Base-by-base conservation (phyloP, 2,888 invertebrate species). In the Drosophila mercatorum region DNA sequence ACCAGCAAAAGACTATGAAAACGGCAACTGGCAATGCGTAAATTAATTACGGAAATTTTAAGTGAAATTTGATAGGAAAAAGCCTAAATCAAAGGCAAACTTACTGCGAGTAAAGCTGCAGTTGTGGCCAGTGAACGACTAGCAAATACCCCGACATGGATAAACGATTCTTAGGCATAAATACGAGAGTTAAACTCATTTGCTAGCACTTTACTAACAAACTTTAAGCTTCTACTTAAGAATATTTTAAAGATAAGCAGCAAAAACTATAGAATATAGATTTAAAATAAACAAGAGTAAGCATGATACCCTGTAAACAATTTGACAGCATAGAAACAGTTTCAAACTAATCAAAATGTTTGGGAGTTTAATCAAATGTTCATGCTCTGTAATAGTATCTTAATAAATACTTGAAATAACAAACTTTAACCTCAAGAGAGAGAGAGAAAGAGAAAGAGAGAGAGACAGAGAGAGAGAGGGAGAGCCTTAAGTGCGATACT, bases 41-140 rank as follows among this genome's bases (percentile, higher is more conserved):
- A 51, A 51, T 51, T 34, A 51, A 51, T 51, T 34, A 51, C 36
- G 51, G 22, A 36, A 34, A 36, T 36, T 51, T 36, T 3, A 49
- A 31, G 49, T 0, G 47, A 31, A 34, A 1, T 49, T 11, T 34
- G 0, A 5, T 5, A 31, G 10, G 5, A 17, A 34, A 11, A 36
- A 4, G 51, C 34, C 51, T 36, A 51, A 51, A 51, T 36, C 34
- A 22, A 51, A 36, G 34, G 4, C 34, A 17, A 17, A 17, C 0
- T 17, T 17, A 0, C 17, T 17, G 17, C 17, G 0, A 17, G 17
- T 17, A 17, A 17, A 17, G 17, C 17, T 17, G 17, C 17, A 17
- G 0, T 2, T 7, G 51, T 22, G 34, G 7, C 7, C 7, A 22
- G 34, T 36, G 11, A 17, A 11, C 7, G 51, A 12, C 34, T 34